These are phyloP conservation scores for Chrysochloris asiatica DNA, from an alignment of 2,113 vertebrate species.

Conservation along the genomic window DNA sequence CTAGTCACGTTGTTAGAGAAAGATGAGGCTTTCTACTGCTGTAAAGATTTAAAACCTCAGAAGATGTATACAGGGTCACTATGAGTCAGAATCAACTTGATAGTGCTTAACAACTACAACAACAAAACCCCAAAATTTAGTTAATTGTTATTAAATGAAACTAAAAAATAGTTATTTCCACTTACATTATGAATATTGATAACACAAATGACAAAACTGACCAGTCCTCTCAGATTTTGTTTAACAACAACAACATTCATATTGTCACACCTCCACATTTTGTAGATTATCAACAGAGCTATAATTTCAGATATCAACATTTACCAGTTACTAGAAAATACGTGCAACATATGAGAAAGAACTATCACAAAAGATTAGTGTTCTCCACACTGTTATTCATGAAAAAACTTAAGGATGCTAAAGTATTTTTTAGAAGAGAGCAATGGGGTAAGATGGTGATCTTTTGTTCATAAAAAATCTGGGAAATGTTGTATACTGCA, in stretches of 20 bases:
- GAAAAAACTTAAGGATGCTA: not conserved
- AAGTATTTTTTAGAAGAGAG: not conserved
- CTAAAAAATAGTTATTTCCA: not conserved
- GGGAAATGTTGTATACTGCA: accelerated
- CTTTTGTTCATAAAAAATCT: not conserved
- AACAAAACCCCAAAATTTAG: not conserved
- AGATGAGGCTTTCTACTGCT: too few species aligned
- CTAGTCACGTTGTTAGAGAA: too few species aligned
- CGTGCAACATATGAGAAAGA: not conserved
- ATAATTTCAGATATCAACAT: not conserved
- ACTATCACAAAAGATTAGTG: not conserved
- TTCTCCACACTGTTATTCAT: not conserved
- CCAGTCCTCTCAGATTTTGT: too few species aligned
- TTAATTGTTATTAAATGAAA: not conserved
- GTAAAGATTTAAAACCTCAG: too few species aligned
- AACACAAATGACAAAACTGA: not conserved
- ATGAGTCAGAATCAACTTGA: too few species aligned
- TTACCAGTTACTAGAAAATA: not conserved
- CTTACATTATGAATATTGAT: not conserved
- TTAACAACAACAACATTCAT: too few species aligned
- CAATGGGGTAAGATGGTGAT: accelerated
- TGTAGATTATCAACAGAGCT: not conserved
- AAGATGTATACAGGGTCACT: too few species aligned
- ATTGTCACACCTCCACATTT: too few species aligned
- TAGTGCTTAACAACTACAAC: too few species aligned